phyloP scores from a whole-genome alignment of 1,140 invertebrate species.

The Octopus sinensis region DNA sequence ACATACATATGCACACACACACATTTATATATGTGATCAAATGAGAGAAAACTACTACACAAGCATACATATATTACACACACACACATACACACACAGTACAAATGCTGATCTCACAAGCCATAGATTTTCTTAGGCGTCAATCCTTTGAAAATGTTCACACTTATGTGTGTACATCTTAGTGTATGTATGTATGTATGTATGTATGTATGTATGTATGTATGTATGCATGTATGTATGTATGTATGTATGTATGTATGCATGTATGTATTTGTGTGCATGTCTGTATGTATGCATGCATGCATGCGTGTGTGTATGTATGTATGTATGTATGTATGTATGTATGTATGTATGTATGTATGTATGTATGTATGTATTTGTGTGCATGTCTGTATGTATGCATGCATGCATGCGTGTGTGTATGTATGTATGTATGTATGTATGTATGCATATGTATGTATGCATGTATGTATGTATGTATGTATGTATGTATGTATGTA shows the following conservation, averaged over 20 bases:
- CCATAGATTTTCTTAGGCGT: neutral
- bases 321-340: no score
- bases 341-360: no score
- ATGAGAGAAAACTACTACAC: neutral
- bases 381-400: neutral
- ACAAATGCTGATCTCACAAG: neutral
- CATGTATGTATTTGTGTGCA: neutral
- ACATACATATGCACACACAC: neutral
- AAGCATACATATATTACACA: neutral
- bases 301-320: no score
- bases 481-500: no score
- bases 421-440: no score
- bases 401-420: no score
- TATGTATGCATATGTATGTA: no score
- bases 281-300: neutral
- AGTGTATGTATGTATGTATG: conserved; percentile 13
- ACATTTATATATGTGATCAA: neutral
- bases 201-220: neutral
- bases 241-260: no score
- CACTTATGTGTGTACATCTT: conserved; percentile 6
- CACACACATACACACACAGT: neutral
- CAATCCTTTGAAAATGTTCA: neutral
- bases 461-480: no score
- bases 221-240: no score
- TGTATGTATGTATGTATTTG: neutral